Conservation (phyloP, 2,113 vertebrate genomes). For the Gymnorhina tibicen region DNA sequence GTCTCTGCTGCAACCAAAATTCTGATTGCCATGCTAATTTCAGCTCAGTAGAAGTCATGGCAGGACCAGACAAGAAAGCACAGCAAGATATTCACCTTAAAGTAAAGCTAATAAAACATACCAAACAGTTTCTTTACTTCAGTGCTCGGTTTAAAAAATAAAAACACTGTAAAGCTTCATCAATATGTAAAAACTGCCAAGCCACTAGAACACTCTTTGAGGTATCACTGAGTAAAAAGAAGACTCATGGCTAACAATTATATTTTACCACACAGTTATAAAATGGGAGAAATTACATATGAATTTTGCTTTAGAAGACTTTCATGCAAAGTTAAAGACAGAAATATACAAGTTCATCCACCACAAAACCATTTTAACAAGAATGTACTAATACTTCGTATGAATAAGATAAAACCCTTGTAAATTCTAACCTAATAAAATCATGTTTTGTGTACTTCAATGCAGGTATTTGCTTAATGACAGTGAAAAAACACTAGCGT, state of each 20-base stretch:
- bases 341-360: background rate
- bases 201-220: background rate
- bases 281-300: background rate
- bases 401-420: background rate
- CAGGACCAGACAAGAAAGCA: background rate
- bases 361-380: background rate
- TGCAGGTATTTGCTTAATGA: background rate
- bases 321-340: background rate
- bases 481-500: background rate
- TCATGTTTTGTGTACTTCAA: background rate
- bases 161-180: background rate
- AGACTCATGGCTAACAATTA: background rate
- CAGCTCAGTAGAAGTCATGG: background rate
- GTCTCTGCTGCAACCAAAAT: background rate
- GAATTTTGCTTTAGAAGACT: background rate
- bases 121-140: background rate
- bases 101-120: background rate
- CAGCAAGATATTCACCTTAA: background rate
- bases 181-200: background rate
- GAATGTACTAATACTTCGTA: fast-evolving
- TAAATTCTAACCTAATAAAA: background rate
- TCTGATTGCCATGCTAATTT: background rate
- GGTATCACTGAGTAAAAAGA: background rate
- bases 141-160: background rate
- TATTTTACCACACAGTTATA: background rate